Percentiles rank a stretch among this genome's conserved stretches.
These are phyloP conservation scores for Micromussa lordhowensis DNA, from an alignment of 92 coral and sea anemone genomes.

Conservation along the genomic window DNA sequence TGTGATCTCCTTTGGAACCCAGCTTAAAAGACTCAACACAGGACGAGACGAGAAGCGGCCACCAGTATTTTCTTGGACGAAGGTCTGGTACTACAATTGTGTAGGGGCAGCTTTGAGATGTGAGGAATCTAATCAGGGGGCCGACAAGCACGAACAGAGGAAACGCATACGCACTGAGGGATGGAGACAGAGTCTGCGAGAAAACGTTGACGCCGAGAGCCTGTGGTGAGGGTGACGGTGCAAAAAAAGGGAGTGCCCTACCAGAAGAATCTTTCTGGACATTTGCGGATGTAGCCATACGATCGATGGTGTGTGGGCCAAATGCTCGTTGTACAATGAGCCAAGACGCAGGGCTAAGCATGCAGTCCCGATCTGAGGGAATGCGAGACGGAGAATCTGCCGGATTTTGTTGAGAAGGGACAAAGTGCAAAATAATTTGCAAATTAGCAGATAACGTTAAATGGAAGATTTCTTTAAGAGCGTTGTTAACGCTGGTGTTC, in stretches of 20 bases:
- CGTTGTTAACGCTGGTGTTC: not conserved
- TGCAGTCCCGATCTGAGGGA: not conserved
- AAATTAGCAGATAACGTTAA: not conserved
- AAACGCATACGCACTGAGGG: too few relatives aligned
- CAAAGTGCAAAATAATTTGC: not conserved
- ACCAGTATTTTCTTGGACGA: too few relatives aligned
- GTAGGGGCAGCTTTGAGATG: slow-evolving; percentile 2
- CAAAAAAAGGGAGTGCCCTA: too few relatives aligned
- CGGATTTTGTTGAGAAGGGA: slow-evolving; percentile 38
- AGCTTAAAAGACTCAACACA: too few relatives aligned
- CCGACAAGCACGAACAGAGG: too few relatives aligned
- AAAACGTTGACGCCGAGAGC: too few relatives aligned
- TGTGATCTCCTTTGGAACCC: too few relatives aligned
- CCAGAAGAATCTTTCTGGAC: too few relatives aligned
- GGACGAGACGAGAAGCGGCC: too few relatives aligned
- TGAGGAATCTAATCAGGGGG: too few relatives aligned
- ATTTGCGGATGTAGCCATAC: slow-evolving; percentile 16
- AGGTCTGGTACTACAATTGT: slow-evolving; percentile 24
- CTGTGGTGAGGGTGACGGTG: too few relatives aligned
- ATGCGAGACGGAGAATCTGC: not conserved
- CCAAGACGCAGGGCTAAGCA: not conserved
- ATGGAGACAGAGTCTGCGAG: too few relatives aligned
- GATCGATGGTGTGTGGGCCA: slow-evolving; percentile 1
- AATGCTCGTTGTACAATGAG: not conserved
- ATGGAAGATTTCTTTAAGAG: slow-evolving; percentile 22